A percentile compares a stretch with the other conserved stretches of the same genome.
Evolutionary conservation across 2,797 vertebrate species (phyloP).

Genomic region (Hydrocynus forskahlii): DNA sequence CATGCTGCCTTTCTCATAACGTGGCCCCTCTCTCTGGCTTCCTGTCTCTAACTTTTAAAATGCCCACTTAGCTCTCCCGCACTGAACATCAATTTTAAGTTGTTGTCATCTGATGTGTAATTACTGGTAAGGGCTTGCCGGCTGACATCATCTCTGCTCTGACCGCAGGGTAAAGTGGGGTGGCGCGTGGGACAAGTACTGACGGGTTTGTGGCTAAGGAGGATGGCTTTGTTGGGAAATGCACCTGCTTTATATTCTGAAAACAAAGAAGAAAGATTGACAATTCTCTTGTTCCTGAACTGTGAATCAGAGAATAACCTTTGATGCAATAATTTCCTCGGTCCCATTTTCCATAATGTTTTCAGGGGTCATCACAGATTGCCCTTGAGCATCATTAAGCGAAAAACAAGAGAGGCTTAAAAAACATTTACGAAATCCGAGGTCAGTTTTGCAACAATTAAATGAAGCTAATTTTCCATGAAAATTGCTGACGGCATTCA

Average conservation of each 20-base stretch:
- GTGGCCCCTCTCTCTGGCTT: conserved; percentile 55
- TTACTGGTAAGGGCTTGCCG: conserved; percentile 67
- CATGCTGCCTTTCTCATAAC: conserved; percentile 69
- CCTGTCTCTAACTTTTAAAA: conserved; percentile 69
- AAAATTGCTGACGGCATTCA: conserved; percentile 6
- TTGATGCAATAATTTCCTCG: conserved; percentile 16
- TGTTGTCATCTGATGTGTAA: conserved; percentile 67
- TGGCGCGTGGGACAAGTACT: conserved; percentile 1
- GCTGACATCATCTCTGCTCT: conserved; percentile 58
- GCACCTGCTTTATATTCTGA: conserved; percentile 11
- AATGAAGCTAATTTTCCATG: not conserved
- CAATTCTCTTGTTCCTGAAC: conserved; percentile 29
- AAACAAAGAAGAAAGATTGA: conserved; percentile 12
- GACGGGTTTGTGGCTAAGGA: not conserved
- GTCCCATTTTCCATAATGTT: conserved; percentile 4
- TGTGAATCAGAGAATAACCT: conserved; percentile 26
- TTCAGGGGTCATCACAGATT: conserved; percentile 15
- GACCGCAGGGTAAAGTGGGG: conserved; percentile 48
- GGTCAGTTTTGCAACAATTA: conserved; percentile 35
- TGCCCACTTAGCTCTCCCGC: conserved; percentile 63
- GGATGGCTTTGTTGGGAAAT: conserved; percentile 24
- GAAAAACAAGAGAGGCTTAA: conserved; percentile 19
- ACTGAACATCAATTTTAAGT: conserved; percentile 65
- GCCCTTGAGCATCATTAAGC: conserved; percentile 13
- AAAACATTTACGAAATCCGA: conserved; percentile 13